phyloP scores from a whole-genome alignment of 2,888 invertebrate species.

The Troides oblongomaculatus region DNA sequence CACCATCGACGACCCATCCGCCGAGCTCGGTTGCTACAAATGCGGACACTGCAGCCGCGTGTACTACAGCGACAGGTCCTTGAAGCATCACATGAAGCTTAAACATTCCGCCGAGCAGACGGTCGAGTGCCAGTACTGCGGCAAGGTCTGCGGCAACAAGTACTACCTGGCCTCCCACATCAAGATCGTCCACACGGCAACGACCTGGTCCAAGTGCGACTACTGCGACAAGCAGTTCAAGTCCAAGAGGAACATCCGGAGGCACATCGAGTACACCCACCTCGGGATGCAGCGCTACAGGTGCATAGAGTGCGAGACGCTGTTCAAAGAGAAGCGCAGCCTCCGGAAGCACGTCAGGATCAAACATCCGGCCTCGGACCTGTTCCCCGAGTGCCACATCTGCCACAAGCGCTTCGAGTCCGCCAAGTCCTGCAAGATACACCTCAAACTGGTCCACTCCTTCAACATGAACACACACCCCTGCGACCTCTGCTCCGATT shows the following conservation, averaged over 20 bases:
- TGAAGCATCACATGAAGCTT: conserved; percentile 63
- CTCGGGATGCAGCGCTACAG: conserved; percentile 63
- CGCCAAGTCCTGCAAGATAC: conserved; percentile 67
- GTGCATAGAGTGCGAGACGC: conserved; percentile 63
- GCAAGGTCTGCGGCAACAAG: conserved; percentile 62
- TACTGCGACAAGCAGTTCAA: conserved; percentile 66
- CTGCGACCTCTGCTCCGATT: conserved; percentile 60
- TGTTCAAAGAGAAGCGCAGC: conserved; percentile 68
- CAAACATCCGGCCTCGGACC: conserved; percentile 58
- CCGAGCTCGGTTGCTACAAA: conserved; percentile 43
- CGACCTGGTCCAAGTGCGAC: conserved; percentile 59
- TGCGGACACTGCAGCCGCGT: conserved; percentile 55
- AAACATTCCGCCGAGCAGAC: conserved; percentile 60
- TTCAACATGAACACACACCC: conserved; percentile 65
- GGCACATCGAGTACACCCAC: conserved; percentile 67
- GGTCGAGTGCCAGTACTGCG: conserved; percentile 55
- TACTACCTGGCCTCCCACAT: conserved; percentile 64
- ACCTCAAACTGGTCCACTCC: conserved; percentile 61
- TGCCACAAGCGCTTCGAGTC: conserved; percentile 67
- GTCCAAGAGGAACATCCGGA: conserved; percentile 60
- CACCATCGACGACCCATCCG: conserved; percentile 41
- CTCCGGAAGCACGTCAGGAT: conserved; percentile 62
- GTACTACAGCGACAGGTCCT: conserved; percentile 61
- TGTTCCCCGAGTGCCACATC: conserved; percentile 66
- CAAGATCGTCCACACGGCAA: conserved; percentile 59